These are phyloP conservation scores for Tinea semifulvella DNA, from an alignment of 2,888 invertebrate genomes.

Conservation along the genomic window DNA sequence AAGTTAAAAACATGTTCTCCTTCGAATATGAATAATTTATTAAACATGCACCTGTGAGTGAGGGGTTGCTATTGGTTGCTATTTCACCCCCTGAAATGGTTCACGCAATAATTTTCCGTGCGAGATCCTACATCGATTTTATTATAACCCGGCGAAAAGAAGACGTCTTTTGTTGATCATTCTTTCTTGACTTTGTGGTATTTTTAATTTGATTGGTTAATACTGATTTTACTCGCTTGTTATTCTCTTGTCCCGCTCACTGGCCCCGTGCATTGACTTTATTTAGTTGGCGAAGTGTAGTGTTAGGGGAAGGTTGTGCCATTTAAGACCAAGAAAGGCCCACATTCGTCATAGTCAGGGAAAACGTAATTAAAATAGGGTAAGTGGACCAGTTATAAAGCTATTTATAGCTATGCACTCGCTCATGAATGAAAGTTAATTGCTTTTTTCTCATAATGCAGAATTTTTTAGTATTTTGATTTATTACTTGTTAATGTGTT, in stretches of 20 bases:
- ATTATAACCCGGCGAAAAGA: neutral
- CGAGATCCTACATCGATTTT: neutral
- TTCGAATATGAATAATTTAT: no score
- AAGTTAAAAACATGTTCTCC: no score
- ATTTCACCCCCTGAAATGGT: conserved; percentile 1
- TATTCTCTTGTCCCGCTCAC: neutral
- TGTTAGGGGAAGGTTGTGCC: neutral
- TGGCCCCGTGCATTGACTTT: neutral
- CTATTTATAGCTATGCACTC: no score
- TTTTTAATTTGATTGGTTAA: neutral
- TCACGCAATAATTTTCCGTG: neutral
- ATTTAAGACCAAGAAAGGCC: no score
- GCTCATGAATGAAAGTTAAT: no score
- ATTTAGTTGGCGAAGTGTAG: neutral
- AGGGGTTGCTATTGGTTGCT: neutral
- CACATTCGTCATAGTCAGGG: no score
- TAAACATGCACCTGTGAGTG: neutral
- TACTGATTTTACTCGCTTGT: neutral
- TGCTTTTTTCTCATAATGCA: no score
- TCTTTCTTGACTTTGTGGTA: neutral
- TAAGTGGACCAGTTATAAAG: no score
- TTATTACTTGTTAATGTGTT: no score
- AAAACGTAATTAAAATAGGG: no score
- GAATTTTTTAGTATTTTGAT: no score
- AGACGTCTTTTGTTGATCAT: neutral